phyloP scores from a whole-genome alignment of 1,140 invertebrate genomes.

The Anoplophora glabripennis region DNA sequence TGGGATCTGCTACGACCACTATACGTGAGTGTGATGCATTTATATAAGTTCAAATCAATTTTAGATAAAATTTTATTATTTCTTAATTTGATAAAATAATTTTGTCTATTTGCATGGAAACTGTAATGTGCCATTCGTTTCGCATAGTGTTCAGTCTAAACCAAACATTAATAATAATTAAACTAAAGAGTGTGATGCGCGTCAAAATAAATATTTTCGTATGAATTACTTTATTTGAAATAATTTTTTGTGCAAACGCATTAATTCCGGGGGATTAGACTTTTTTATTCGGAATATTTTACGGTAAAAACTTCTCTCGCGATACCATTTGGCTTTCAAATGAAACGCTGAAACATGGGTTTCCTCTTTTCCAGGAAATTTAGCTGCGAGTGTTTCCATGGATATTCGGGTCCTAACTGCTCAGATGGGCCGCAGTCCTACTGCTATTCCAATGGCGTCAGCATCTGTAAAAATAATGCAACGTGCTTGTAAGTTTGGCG shows the following conservation, averaged over 20 bases:
- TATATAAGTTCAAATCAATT: too few species aligned
- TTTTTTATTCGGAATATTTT: not conserved
- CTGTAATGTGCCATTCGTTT: too few species aligned
- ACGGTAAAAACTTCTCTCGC: slow-evolving; percentile 2
- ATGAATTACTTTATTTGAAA: too few species aligned
- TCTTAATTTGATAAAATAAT: too few species aligned
- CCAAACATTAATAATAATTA: too few species aligned
- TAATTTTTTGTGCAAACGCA: too few species aligned
- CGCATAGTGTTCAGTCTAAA: too few species aligned
- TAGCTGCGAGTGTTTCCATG: slow-evolving; percentile 72
- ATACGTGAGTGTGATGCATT: slow-evolving; percentile 42
- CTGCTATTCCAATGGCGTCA: slow-evolving; percentile 60
- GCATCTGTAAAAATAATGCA: slow-evolving; percentile 71
- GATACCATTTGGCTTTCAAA: not conserved
- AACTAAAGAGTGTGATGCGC: too few species aligned
- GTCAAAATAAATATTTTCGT: too few species aligned
- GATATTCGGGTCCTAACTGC: slow-evolving; percentile 69
- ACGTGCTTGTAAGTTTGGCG: slow-evolving; percentile 66
- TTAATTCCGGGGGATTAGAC: too few species aligned
- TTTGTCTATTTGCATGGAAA: too few species aligned
- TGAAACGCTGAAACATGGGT: slow-evolving; percentile 11
- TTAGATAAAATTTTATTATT: too few species aligned
- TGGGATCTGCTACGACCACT: slow-evolving; percentile 66
- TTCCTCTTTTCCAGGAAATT: slow-evolving; percentile 51
- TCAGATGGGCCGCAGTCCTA: slow-evolving; percentile 63